Evolutionary conservation across 2,888 invertebrate species (phyloP).

Genomic region (Punctoribates punctum): DNA sequence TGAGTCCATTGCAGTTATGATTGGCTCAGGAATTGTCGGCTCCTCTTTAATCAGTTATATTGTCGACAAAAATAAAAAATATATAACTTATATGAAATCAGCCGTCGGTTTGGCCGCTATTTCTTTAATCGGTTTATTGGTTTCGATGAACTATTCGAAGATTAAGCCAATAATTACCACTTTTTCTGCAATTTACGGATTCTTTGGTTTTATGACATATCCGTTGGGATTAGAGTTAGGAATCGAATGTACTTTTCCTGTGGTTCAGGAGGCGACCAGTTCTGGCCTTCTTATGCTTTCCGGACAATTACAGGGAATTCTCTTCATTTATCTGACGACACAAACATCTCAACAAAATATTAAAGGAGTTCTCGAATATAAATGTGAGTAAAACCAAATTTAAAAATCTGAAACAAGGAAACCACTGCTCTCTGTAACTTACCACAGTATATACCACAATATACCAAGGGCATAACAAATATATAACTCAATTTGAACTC

Average conservation of each 20-base stretch:
- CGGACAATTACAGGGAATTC: conserved; percentile 25
- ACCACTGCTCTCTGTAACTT: too few relatives aligned
- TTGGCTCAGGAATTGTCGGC: conserved; percentile 26
- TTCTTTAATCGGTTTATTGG: neutral
- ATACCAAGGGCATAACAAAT: neutral
- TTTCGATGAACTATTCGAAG: neutral
- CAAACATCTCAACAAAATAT: neutral
- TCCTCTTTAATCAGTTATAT: conserved; percentile 18
- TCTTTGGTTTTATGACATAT: conserved; percentile 34
- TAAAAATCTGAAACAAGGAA: neutral
- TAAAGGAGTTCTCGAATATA: neutral
- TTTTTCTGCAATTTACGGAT: conserved; percentile 6
- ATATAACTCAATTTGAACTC: too few relatives aligned
- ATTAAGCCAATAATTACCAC: neutral
- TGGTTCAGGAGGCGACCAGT: conserved; percentile 26
- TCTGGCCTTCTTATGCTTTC: conserved; percentile 33
- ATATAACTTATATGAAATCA: conserved; percentile 29
- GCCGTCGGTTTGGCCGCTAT: conserved; percentile 12
- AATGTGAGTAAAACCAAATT: neutral
- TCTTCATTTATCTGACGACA: conserved; percentile 12
- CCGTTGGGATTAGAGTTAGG: conserved; percentile 39
- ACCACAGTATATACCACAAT: neutral
- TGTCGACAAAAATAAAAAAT: conserved; percentile 16
- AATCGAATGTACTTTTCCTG: conserved; percentile 33
- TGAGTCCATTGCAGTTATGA: conserved; percentile 26